Evolutionary conservation across 2,797 vertebrate genomes (phyloP), one percentile per base, ranked within the genome.

Genomic region (Syndactyla subalaris): DNA sequence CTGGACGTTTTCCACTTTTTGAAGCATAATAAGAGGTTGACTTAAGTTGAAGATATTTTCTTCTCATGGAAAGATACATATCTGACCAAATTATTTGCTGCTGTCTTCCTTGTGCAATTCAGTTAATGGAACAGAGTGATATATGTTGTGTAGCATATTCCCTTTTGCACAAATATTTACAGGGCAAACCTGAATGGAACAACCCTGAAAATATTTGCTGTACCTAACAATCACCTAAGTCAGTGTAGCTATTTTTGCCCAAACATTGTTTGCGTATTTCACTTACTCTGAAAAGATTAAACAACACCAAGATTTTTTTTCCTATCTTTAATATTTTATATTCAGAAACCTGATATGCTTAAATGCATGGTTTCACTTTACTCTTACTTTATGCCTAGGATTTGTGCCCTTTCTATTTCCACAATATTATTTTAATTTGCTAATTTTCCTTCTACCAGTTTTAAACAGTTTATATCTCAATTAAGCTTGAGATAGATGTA

Each of bases 371-470:
- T 73, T 94, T 92, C 32, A 54, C 20, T 88, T 73, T 66, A 54
- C 20, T 66, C 17, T 38, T 68, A 55, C 84, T 51, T 11, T 19
- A 34, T 48, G 58, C 46, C 36, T 68, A 91, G 59, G 76, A 82
- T 75, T 82, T 89, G 20, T 45, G 66, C 29, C 68, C 48, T 89
- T 91, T 80, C 48, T 67, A 16, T 95, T 97, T 95, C 83, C 52
- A 88, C 51, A 77, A 32, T 73, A 75, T 54, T 71, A 36, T 83
- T 90, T 58, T 43, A 84, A 91, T 93, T 84, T 84, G 5, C 29
- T 72, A 23, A 14, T 57, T 66, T 95, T 5, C 13, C 68, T 65
- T 6, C 17, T 49, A 14, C 2, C 54, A 79, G 21, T 57, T 48
- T 91, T 45, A 85, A 48, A 57, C 17, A 58, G 39, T 68, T 93